Evolutionary conservation across 2,888 invertebrate genomes (phyloP).

Genomic region (Nudaria mundana): DNA sequence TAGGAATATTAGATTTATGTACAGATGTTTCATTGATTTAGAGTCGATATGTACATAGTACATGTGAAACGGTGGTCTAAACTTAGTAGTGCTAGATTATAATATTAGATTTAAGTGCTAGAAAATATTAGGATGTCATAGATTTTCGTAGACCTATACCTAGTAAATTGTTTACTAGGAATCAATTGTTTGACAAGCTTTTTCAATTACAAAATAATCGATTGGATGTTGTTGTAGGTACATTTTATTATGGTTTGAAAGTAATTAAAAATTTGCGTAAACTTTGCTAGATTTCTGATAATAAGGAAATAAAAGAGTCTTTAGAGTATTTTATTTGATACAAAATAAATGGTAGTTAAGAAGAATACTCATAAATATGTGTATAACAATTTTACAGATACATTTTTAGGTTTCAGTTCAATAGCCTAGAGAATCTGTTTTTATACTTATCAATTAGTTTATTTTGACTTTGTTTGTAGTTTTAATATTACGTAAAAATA

Average conservation of each 20-base stretch:
- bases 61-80: constrained; percentile 26
- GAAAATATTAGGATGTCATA: constrained; percentile 48
- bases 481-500: constrained; percentile 13
- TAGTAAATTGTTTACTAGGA: constrained; percentile 44
- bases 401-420: constrained; percentile 7
- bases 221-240: no score
- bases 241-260: no score
- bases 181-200: constrained; percentile 39
- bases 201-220: constrained; percentile 35
- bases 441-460: constrained; percentile 21
- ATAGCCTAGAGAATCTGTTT: no score
- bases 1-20: constrained; percentile 68
- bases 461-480: constrained; percentile 22
- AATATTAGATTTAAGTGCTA: constrained; percentile 37
- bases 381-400: constrained; percentile 14
- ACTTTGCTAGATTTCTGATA: constrained; percentile 26
- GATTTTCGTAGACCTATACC: constrained; percentile 43
- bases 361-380: constrained; percentile 15
- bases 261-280: constrained; percentile 19
- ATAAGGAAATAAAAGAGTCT: constrained; percentile 14
- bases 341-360: constrained; percentile 22
- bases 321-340: constrained; percentile 16
- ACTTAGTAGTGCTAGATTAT: constrained; percentile 54
- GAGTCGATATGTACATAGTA: constrained; percentile 41
- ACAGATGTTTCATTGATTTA: constrained; percentile 46